Evolutionary conservation across 1,140 invertebrate genomes (phyloP), one percentile per base, ranked within the genome.

Genomic region (Sesamia nonagrioides): DNA sequence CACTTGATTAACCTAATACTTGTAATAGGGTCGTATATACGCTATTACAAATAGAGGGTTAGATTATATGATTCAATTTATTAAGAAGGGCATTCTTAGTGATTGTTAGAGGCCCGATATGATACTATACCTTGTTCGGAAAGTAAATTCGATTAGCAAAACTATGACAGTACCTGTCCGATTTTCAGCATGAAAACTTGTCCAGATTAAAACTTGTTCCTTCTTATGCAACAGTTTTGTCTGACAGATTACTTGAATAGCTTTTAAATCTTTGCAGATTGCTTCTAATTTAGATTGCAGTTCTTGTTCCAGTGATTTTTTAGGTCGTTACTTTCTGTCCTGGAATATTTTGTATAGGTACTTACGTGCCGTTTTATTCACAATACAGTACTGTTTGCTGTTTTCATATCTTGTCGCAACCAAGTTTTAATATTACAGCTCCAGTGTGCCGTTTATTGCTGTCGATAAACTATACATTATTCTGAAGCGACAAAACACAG

Each of bases 281-380:
- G 66, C 42, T 50, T 27, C 42, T 69, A 69, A 69, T 69, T 69
- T 50, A 69, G 45, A 69, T 68, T 69, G 66, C 42, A 69, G 27
- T 48, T 69, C 13, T 69, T n/a, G 45, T 50, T 69, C 27, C 18
- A 50, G 18, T 69, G 66, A 69, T 33, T 69, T 50, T 69, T 68
- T 68, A 61, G 60, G 60, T 61, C 33, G 35, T 37, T 63, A 9
- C 35, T 63, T n/a, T 63, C 4, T 40, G 8, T 40, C 40, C 60
- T 66, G 37, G 7, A 21, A 21, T 50, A 33, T 50, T 69, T 69
- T 50, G 33, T 40, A 21, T 33, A 42, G 13, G 21, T 15, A 69
- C 50, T 69, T 69, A 66, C 37, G 5, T 37, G 9, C 37, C 42
- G 37, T 27, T 27, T 27, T 27, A 27, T 18, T 66, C 13, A 40